These are phyloP conservation scores for Alosa sapidissima DNA, from an alignment of 2,797 vertebrate species.

Conservation along the genomic window DNA sequence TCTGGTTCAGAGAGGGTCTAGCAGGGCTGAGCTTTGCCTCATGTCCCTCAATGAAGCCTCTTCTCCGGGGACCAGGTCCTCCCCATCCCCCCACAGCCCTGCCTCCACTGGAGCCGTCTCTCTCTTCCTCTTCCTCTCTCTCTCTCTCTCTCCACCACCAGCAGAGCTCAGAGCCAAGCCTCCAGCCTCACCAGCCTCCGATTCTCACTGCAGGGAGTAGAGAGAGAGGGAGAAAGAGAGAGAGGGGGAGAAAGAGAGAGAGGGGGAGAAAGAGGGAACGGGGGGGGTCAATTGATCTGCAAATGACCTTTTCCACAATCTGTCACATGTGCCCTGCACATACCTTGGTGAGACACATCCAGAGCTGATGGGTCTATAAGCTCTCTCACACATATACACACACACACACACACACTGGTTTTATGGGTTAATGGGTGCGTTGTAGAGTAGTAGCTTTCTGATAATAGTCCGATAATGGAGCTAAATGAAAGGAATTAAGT, in stretches of 20 bases:
- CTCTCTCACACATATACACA: not conserved
- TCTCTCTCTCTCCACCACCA: not conserved
- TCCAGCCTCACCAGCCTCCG: not conserved
- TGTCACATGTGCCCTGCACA: slow-evolving; percentile 3
- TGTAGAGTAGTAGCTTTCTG: not conserved
- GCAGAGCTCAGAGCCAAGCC: not conserved
- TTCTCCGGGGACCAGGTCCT: not conserved
- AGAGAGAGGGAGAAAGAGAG: not conserved
- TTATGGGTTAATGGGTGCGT: not conserved
- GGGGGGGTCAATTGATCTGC: not conserved
- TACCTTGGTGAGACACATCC: not conserved
- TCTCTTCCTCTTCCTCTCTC: not conserved
- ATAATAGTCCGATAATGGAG: not conserved
- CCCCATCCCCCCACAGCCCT: not conserved
- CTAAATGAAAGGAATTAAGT: not conserved
- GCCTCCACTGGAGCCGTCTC: not conserved
- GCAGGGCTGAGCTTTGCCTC: not conserved
- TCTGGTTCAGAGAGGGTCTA: not conserved
- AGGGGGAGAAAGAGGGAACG: not conserved
- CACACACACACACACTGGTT: not conserved
- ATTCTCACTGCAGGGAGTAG: slow-evolving; percentile 12
- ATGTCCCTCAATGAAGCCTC: slow-evolving; percentile 3
- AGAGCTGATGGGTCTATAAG: not conserved
- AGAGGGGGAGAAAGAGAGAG: not conserved
- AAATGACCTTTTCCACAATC: slow-evolving; percentile 10